phyloP scores from a whole-genome alignment of 2,888 invertebrate genomes.

The Carabus problematicus region DNA sequence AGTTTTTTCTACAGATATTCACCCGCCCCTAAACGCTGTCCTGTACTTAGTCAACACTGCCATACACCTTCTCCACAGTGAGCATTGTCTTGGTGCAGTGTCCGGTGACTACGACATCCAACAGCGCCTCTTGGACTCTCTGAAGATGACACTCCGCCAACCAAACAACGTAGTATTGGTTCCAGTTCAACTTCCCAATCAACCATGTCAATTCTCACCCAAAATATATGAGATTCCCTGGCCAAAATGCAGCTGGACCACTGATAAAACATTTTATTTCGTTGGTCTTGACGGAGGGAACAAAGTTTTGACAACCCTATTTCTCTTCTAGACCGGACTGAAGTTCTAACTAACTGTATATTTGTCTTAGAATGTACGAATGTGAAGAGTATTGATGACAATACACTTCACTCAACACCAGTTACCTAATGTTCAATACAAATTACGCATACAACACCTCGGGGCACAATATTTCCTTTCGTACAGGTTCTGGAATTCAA shows the following conservation, averaged over 20 bases:
- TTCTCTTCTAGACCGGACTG: neutral
- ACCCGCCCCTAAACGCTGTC: slow-evolving; percentile 5
- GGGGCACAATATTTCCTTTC: slow-evolving; percentile 33
- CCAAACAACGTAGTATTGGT: slow-evolving; percentile 29
- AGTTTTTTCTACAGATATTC: slow-evolving; percentile 24
- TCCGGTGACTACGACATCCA: neutral
- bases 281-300: slow-evolving; percentile 27
- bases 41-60: neutral
- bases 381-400: neutral
- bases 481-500: slow-evolving; percentile 37
- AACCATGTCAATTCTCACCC: slow-evolving; percentile 24
- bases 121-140: neutral
- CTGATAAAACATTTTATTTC: slow-evolving; percentile 30
- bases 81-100: neutral
- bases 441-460: neutral
- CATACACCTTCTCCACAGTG: neutral
- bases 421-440: no score
- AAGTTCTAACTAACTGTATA: neutral
- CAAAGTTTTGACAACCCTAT: slow-evolving; percentile 21
- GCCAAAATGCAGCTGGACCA: slow-evolving; percentile 27
- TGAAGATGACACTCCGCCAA: slow-evolving; percentile 14
- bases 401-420: neutral
- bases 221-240: neutral
- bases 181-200: slow-evolving; percentile 29
- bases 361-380: neutral